phyloP scores from a whole-genome alignment of 2,797 vertebrate genomes.

The Geotria australis region DNA sequence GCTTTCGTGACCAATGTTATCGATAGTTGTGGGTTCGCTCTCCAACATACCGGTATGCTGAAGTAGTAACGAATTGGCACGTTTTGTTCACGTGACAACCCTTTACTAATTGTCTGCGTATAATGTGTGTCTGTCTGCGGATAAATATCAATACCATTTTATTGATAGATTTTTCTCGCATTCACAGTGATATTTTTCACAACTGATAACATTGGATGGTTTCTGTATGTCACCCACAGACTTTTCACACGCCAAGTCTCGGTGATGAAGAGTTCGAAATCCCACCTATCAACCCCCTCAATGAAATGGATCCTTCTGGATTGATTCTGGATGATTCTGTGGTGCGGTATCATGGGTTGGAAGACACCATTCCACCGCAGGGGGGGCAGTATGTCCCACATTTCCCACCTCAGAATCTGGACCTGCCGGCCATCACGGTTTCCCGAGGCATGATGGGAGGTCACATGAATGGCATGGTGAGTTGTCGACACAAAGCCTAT shows the following conservation, averaged over 20 bases:
- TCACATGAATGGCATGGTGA: background rate
- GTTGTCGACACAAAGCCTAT: background rate
- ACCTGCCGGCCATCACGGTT: background rate
- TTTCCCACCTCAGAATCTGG: background rate
- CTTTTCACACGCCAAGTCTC: background rate
- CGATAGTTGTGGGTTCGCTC: no score
- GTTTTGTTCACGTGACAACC: no score
- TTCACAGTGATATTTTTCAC: no score
- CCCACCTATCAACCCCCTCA: background rate
- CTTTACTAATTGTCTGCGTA: no score
- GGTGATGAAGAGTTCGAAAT: background rate
- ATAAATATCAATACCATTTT: no score
- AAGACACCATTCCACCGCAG: background rate
- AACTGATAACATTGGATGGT: no score
- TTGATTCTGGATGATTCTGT: background rate
- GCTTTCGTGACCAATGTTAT: no score
- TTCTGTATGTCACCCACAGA: background rate
- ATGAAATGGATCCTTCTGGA: background rate
- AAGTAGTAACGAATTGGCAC: no score
- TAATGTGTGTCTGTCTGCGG: no score
- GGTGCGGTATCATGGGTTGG: background rate
- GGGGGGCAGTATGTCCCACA: background rate
- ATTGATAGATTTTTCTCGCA: no score
- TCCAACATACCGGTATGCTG: no score
- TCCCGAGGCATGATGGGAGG: background rate